phyloP scores from a whole-genome alignment of 2,888 invertebrate genomes.

The Cetonia aurata region DNA sequence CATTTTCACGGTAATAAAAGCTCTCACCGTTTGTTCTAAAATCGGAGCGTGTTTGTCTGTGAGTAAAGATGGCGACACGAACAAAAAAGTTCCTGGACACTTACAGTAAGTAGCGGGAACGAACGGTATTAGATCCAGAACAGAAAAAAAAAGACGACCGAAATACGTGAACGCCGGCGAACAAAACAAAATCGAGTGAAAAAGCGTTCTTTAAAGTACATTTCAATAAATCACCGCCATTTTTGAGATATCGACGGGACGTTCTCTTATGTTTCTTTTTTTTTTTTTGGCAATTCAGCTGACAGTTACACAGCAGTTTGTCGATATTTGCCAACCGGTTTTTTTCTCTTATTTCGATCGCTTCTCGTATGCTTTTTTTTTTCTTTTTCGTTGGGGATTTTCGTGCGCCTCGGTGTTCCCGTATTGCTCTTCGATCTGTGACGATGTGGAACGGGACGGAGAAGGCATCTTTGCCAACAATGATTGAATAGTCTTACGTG shows the following conservation, averaged over 20 bases:
- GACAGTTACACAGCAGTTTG: constrained; percentile 42
- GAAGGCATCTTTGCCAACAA: constrained; percentile 5
- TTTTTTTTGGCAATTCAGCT: constrained; percentile 37
- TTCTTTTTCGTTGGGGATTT: constrained; percentile 25
- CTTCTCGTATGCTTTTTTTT: constrained; percentile 10
- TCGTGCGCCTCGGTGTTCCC: background rate
- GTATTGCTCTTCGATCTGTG: background rate
- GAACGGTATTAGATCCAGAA: too few species aligned
- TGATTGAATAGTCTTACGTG: constrained; percentile 37
- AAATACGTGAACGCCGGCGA: constrained; percentile 18
- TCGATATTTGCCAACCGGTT: constrained; percentile 34
- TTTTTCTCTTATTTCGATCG: background rate
- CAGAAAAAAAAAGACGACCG: constrained; percentile 25
- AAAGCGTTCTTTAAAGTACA: constrained; percentile 26
- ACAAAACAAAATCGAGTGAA: constrained; percentile 27
- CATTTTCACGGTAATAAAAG: constrained; percentile 30
- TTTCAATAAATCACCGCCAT: constrained; percentile 31
- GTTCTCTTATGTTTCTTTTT: background rate
- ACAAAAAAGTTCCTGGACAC: constrained; percentile 1
- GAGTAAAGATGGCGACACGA: background rate
- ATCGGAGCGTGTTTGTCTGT: background rate
- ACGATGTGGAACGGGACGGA: background rate
- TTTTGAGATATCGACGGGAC: constrained; percentile 24
- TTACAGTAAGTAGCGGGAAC: constrained; percentile 18
- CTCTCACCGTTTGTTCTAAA: constrained; percentile 9